phyloP scores from a whole-genome alignment of 2,888 invertebrate genomes.

The Lepidochitona cinerea region DNA sequence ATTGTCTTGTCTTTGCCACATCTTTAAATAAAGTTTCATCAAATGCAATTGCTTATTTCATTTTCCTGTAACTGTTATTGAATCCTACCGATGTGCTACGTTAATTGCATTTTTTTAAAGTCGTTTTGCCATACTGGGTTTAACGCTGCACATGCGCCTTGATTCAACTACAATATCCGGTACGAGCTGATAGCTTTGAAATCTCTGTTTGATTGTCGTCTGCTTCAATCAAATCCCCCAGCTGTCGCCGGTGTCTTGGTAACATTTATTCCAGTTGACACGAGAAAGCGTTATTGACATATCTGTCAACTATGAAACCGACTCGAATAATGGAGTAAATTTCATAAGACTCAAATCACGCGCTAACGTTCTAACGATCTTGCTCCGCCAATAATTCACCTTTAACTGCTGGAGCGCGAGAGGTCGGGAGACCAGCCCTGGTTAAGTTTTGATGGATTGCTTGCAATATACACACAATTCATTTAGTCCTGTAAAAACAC shows the following conservation, averaged over 20 bases:
- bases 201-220: constrained; percentile 4
- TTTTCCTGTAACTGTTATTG: no score
- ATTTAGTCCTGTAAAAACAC: no score
- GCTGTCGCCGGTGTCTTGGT: not conserved
- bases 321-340: not conserved
- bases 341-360: constrained; percentile 1
- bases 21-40: no score
- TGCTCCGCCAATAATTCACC: not conserved
- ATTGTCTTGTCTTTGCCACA: no score
- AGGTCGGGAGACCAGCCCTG: not conserved
- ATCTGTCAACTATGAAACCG: constrained; percentile 5
- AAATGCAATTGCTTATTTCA: no score
- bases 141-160: not conserved
- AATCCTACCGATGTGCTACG: no score
- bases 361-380: not conserved
- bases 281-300: constrained; percentile 5
- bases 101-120: no score
- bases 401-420: not conserved
- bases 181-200: not conserved
- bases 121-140: no score
- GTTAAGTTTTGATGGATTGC: not conserved
- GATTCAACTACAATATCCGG: not conserved
- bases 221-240: not conserved
- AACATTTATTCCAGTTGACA: constrained; percentile 7
- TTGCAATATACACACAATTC: not conserved